Evolutionary conservation across 2,888 invertebrate species (phyloP), one percentile per base, ranked within the genome.

Genomic region (Agelastica alni): DNA sequence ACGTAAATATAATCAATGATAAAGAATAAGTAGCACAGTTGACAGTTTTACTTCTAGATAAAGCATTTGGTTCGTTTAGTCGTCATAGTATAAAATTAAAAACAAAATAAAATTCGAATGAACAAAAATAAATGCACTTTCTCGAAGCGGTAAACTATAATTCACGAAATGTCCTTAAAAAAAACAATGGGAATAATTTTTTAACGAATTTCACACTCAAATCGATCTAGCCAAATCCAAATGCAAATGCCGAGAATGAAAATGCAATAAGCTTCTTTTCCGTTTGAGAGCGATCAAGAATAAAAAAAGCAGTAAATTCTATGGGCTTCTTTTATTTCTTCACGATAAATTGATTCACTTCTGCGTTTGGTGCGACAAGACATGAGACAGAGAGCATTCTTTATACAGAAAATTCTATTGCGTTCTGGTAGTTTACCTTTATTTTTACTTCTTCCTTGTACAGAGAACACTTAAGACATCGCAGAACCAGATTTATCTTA

Each of bases 331-430:
- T 39, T 39, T 10, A 10, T 18, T 20, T 39, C 18, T n/a, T 39
- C 10, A 14, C 30, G 16, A 28, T 43, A 43, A 30, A 17, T 43
- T 30, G 16, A 30, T 5, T 28, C 28, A 30, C 2, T 32, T 44
- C 44, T 44, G n/a, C 18, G 32, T 31, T 32, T 28, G 44, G 44
- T 32, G 16, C 3, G 43, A 31, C 44, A 32, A 44, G 31, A 17
- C 20, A 14, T 44, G 30, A 12, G 13, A 16, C 20, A 18, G 17
- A 16, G 17, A 31, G n/a, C n/a, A n/a, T 20, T 44, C 44, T 44
- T 32, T 44, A 44, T 44, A 44, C 32, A 44, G 44, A 31, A 32
- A 30, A 31, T 44, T 44, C 20, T 32, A 32, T 18, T 17, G 28
- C 28, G 28, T 42, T 30, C 42, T 42, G 42, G 28, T 42, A 42